Evolutionary conservation across 2,797 vertebrate species (phyloP).

Genomic region (Tragopan temminckii): DNA sequence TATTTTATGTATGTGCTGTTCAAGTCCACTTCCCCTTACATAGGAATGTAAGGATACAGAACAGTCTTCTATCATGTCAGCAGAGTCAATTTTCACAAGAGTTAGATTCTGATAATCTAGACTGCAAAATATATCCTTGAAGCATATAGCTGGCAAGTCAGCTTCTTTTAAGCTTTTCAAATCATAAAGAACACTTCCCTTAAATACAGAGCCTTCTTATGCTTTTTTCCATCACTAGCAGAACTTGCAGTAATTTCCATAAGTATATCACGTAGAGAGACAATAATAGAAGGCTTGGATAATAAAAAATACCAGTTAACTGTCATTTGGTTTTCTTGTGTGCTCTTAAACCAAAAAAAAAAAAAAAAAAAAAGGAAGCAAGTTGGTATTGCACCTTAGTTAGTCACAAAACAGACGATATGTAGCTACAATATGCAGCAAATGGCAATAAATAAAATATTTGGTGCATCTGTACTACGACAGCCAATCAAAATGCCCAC

Average conservation of each 20-base stretch:
- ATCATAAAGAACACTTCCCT: background rate
- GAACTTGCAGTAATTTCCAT: background rate
- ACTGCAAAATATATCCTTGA: background rate
- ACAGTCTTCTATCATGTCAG: background rate
- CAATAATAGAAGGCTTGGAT: background rate
- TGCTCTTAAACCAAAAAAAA: too few relatives aligned
- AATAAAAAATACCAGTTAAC: background rate
- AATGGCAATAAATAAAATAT: too few relatives aligned
- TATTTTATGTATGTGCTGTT: background rate
- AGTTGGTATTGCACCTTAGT: background rate
- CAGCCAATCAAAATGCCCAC: too few relatives aligned
- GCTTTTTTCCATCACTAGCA: background rate
- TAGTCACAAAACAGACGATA: background rate
- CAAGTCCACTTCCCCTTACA: background rate
- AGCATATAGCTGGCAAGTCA: background rate
- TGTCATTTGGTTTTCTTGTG: background rate
- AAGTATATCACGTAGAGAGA: background rate
- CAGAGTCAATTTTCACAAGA: background rate
- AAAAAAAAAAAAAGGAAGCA: background rate
- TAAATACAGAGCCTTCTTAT: background rate
- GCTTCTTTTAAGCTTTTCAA: background rate
- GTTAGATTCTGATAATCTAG: background rate
- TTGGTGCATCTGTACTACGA: background rate
- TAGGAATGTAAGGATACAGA: background rate
- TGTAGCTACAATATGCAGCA: background rate